phyloP scores from a whole-genome alignment of 2,888 invertebrate species.

The Volucella inanis region DNA sequence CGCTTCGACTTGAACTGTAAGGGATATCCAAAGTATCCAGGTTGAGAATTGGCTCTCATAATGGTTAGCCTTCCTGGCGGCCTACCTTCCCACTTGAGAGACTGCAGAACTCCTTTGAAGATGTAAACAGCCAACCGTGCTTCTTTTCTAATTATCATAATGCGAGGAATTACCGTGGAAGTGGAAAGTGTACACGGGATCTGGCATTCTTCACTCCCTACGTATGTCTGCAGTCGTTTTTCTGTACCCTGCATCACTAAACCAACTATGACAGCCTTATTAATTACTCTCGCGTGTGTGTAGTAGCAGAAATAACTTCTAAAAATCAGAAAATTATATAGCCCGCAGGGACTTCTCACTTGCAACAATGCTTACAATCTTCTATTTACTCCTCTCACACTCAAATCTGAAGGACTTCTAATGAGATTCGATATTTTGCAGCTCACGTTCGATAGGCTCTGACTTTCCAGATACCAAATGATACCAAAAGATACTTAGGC shows the following conservation, averaged over 20 bases:
- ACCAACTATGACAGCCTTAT: constrained; percentile 69
- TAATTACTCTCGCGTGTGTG: constrained; percentile 69
- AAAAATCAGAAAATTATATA: constrained; percentile 34
- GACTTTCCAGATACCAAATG: constrained; percentile 39
- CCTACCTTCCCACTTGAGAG: constrained; percentile 2
- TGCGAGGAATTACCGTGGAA: constrained; percentile 64
- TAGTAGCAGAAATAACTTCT: constrained; percentile 45
- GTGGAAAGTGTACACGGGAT: constrained; percentile 51
- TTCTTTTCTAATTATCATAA: constrained; percentile 57
- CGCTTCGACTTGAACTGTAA: not conserved
- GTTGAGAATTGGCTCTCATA: not conserved
- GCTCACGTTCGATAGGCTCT: constrained; percentile 61
- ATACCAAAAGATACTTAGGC: constrained; percentile 61
- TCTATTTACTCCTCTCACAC: not conserved
- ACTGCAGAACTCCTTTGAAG: constrained; percentile 16
- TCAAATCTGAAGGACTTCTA: constrained; percentile 39
- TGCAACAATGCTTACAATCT: constrained; percentile 54
- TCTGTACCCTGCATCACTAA: constrained; percentile 53
- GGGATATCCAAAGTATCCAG: not conserved
- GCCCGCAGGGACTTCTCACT: constrained; percentile 58
- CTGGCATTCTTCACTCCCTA: not conserved
- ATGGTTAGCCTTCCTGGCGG: constrained; percentile 27
- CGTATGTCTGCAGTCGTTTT: constrained; percentile 47
- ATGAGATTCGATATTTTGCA: constrained; percentile 64
- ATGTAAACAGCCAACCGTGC: constrained; percentile 41